Percentiles rank a stretch among this genome's conserved stretches.
Conservation (phyloP, 2,888 invertebrate species). For the Encarsia formosa region DNA sequence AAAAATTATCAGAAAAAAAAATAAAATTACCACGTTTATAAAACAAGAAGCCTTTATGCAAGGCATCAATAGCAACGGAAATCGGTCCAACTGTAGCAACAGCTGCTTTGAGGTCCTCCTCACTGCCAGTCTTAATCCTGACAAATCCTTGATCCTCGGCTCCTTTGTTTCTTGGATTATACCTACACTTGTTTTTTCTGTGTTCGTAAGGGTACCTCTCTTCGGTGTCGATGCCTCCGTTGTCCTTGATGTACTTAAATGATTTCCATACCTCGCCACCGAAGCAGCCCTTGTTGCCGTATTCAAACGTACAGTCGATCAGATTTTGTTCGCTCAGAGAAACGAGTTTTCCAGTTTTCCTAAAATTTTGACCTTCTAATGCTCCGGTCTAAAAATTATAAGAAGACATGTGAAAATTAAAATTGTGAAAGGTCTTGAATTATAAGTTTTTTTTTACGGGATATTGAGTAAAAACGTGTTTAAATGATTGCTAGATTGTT, state of each 20-base stretch:
- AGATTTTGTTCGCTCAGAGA: no score
- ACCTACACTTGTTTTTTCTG: slow-evolving; percentile 45
- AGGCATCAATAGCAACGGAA: slow-evolving; percentile 86
- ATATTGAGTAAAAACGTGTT: neutral
- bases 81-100: slow-evolving; percentile 82
- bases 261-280: slow-evolving; percentile 83
- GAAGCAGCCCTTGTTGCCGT: slow-evolving; percentile 86
- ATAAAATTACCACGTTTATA: slow-evolving; percentile 62
- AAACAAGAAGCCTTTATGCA: slow-evolving; percentile 79
- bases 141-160: slow-evolving; percentile 78
- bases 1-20: neutral
- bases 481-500: slow-evolving; percentile 76
- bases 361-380: slow-evolving; percentile 84
- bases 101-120: slow-evolving; percentile 69
- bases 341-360: slow-evolving; percentile 71
- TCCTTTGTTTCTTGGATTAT: slow-evolving; percentile 63
- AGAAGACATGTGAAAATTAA: neutral
- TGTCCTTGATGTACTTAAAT: slow-evolving; percentile 78
- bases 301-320: slow-evolving; percentile 78
- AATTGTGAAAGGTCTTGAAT: slow-evolving; percentile 5
- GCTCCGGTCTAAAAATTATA: slow-evolving; percentile 68
- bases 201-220: slow-evolving; percentile 51
- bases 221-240: slow-evolving; percentile 80
- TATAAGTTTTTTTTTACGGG: neutral
- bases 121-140: slow-evolving; percentile 71